A percentile compares a stretch with the other conserved stretches of the same genome.
phyloP scores from a whole-genome alignment of 2,113 vertebrate species.

The Ictalurus furcatus region DNA sequence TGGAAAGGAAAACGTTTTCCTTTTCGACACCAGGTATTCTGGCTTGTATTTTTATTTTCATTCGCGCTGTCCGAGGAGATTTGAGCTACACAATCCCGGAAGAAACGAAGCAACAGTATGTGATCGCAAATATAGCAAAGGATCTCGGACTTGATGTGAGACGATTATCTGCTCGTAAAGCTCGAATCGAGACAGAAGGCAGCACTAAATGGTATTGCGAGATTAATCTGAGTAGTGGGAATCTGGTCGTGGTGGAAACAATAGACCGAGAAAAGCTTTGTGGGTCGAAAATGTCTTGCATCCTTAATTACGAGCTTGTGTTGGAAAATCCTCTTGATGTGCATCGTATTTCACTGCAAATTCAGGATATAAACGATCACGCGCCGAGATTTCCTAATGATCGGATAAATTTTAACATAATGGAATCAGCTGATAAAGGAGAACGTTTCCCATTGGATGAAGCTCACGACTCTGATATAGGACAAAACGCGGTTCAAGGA shows the following conservation, averaged over 20 bases:
- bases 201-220: constrained; percentile 43
- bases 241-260: constrained; percentile 47
- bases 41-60: no score
- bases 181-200: constrained; percentile 44
- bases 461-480: constrained; percentile 70
- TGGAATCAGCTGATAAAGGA: constrained; percentile 62
- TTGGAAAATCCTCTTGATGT: constrained; percentile 65
- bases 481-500: constrained; percentile 63
- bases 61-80: constrained; percentile 32
- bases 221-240: constrained; percentile 43
- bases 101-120: constrained; percentile 42
- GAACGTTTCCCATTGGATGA: constrained; percentile 63
- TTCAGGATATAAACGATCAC: constrained; percentile 75
- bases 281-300: constrained; percentile 20
- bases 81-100: constrained; percentile 50
- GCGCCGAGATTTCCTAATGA: constrained; percentile 45
- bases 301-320: constrained; percentile 49
- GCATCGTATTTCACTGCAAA: constrained; percentile 47
- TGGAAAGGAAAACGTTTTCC: no score
- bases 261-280: constrained; percentile 55
- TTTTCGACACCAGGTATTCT: no score
- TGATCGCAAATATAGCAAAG: constrained; percentile 50
- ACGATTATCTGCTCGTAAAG: constrained; percentile 42
- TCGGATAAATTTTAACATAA: constrained; percentile 58
- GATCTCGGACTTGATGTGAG: constrained; percentile 47